Evolutionary conservation across 2,797 vertebrate species (phyloP).

Genomic region (Prunella strophiata): DNA sequence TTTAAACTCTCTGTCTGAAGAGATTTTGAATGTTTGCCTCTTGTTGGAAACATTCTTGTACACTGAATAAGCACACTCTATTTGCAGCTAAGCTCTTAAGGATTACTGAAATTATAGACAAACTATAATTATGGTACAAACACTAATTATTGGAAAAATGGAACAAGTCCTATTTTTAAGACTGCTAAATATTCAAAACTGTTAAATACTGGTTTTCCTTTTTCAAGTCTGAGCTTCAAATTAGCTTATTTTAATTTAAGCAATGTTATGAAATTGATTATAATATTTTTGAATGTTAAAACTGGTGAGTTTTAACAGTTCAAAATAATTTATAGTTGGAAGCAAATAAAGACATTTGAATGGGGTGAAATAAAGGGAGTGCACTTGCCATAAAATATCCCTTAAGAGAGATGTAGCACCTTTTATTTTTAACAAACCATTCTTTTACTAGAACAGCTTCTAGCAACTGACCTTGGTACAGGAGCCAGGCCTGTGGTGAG

Average conservation of each 20-base stretch:
- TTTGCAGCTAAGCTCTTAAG: conserved; percentile 8
- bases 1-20: neutral
- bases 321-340: neutral
- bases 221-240: neutral
- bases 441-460: neutral
- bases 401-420: neutral
- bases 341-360: neutral
- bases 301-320: neutral
- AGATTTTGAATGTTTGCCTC: neutral
- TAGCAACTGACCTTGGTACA: neutral
- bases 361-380: neutral
- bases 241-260: conserved; percentile 7
- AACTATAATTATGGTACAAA: conserved; percentile 40
- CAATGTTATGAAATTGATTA: neutral
- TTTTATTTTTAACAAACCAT: neutral
- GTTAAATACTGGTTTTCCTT: neutral
- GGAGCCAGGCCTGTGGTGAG: neutral
- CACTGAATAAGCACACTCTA: neutral
- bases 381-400: neutral
- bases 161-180: conserved; percentile 34
- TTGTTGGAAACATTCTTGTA: neutral
- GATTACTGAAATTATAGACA: conserved; percentile 20
- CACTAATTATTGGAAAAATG: conserved; percentile 36
- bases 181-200: conserved; percentile 26
- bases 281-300: neutral